Base-by-base conservation (phyloP, 2,113 vertebrate species). In the Halcyon malimbica region DNA sequence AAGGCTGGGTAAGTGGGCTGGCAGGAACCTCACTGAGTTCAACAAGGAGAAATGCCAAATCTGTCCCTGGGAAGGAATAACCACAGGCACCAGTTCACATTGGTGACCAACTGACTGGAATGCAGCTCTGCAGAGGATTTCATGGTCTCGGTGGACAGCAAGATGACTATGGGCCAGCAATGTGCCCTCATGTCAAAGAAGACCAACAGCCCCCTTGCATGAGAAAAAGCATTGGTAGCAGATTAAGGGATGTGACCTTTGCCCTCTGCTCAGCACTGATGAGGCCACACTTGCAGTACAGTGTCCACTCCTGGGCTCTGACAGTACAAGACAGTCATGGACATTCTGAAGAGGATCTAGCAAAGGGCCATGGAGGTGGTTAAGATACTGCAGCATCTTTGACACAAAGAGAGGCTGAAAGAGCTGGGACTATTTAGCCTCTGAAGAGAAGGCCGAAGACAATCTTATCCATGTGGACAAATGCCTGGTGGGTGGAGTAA, bases 161-260 rank as follows among this genome's bases (percentile, higher is more conserved):
- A 70, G 18, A 16, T 48, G 51, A 9, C 18, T 29, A 13, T 14
- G 16, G 83, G 11, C 16, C n/a, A 77, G 28, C 11, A 71, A 35
- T 9, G 4, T 59, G 42, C 9, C 28, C 9, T 50, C 18, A 5
- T 0, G 0, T 17, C 9, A 35, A 57, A 53, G 23, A 17, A 14
- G 35, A 23, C 10, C 6, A 75, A 13, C n/a, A 50, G 23, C 4
- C 9, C 82, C 33, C 46, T 53, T 67, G 15, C 11, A 24, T 10
- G 33, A 84, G 16, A 39, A 81, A 77, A 64, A 74, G 11, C 1
- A 0, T 15, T 63, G 16, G 9, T 21, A 54, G 26, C 6, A 67
- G 10, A 23, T 51, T 35, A n/a, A 37, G 9, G 16, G 5, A 89
- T 6, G 68, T 89, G 59, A 50, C 9, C 6, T 16, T 31, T 73